phyloP scores from a whole-genome alignment of 2,888 invertebrate species.

The Tachina fera region DNA sequence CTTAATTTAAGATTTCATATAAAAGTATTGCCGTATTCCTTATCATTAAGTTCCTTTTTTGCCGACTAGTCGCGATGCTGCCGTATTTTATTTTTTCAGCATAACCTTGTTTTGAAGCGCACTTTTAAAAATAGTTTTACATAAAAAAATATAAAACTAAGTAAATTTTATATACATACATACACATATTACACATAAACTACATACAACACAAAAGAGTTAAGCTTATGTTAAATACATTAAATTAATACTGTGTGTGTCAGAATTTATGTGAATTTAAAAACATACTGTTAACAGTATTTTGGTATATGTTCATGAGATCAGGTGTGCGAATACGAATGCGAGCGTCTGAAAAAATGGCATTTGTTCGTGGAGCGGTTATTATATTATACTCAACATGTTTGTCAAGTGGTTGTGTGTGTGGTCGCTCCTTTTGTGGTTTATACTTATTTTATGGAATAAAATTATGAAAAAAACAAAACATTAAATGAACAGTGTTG shows the following conservation, averaged over 20 bases:
- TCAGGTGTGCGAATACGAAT: conserved; percentile 42
- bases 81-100: not conserved
- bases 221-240: conserved; percentile 34
- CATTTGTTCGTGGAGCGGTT: conserved; percentile 30
- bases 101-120: not conserved
- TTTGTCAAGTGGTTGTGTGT: conserved; percentile 60
- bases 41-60: too few species aligned
- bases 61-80: not conserved
- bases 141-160: too few species aligned
- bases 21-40: too few species aligned
- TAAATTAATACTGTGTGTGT: conserved; percentile 22
- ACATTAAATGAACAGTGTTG: conserved; percentile 37
- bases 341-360: not conserved
- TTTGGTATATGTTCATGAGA: conserved; percentile 24
- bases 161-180: not conserved
- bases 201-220: conserved; percentile 29
- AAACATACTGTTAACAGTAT: conserved; percentile 4
- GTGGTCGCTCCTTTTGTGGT: conserved; percentile 57
- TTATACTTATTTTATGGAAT: conserved; percentile 36
- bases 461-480: conserved; percentile 7
- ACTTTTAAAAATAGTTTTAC: too few species aligned
- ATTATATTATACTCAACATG: conserved; percentile 49
- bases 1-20: too few species aligned
- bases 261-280: conserved; percentile 2
- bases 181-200: conserved; percentile 11